Base-by-base conservation (phyloP, 2,797 vertebrate genomes). In the Tangara arthus region DNA sequence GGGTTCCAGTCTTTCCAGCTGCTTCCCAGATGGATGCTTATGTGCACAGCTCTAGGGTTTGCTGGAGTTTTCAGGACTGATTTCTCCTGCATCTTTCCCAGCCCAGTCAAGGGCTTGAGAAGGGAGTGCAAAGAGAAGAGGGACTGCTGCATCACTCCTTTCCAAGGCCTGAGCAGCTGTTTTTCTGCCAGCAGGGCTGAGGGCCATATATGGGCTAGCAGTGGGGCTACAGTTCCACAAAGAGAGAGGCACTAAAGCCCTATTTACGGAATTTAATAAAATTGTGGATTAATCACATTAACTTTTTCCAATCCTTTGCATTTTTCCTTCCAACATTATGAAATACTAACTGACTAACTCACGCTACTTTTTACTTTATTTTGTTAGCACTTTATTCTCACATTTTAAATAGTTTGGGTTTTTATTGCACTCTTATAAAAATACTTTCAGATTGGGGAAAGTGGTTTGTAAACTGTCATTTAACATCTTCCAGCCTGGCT, bases 231-330 rank as follows among this genome's bases (percentile, higher is more conserved):
- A 20, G 46, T 21, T 93, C 19, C 39, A 35, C 9, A 56, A 1
- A 35, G 4, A 37, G 15, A n/a, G 15, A 23, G 0, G 0, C 12
- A 47, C 26, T 16, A n/a, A 24, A 60, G 55, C 12, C 11, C 12
- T 77, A 4, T 39, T 92, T 70, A 30, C 21, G 27, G 6, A 63
- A 55, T 61, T 84, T 72, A 64, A 65, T 41, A 55, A 86, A 68
- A 64, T 28, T 23, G 41, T 35, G 11, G 13, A n/a, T 60, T n/a
- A 47, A 49, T 57, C 2, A 2, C 28, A 63, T 32, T 75, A 8
- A 49, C 64, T 83, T 77, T 83, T 69, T 32, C 63, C 13, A 56
- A 68, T 7, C 1, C 1, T 50, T 68, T 37, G 11, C 21, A 22
- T 68, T 81, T 90, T 82, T 76, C 5, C 30, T 87, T 44, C 57